phyloP scores from a whole-genome alignment of 1,140 invertebrate species.

The Solenopsis fugax region DNA sequence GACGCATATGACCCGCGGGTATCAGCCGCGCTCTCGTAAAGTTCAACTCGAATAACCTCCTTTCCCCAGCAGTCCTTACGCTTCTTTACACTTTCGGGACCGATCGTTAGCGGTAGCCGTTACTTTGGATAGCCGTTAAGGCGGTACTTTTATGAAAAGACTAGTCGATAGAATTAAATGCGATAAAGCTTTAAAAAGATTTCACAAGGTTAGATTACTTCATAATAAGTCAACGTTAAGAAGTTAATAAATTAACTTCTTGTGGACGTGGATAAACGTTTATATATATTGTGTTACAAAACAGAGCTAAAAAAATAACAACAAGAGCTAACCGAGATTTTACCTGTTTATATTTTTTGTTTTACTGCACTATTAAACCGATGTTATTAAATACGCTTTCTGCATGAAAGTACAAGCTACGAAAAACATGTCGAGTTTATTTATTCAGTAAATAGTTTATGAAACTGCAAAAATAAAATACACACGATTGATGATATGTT shows the following conservation, averaged over 20 bases:
- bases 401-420: neutral
- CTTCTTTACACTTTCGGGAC: slow-evolving; percentile 73
- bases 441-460: slow-evolving; percentile 8
- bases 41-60: slow-evolving; percentile 62
- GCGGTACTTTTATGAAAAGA: slow-evolving; percentile 41
- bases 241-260: neutral
- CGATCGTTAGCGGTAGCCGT: slow-evolving; percentile 69
- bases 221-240: neutral
- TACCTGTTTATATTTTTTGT: neutral
- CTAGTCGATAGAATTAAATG: slow-evolving; percentile 24
- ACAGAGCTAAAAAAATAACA: neutral
- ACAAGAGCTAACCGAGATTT: neutral
- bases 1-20: slow-evolving; percentile 63
- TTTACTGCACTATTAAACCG: neutral
- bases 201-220: neutral
- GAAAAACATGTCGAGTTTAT: slow-evolving; percentile 20
- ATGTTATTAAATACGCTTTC: slow-evolving; percentile 15
- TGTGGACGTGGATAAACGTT: neutral
- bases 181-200: slow-evolving; percentile 3
- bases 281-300: neutral
- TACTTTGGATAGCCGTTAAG: slow-evolving; percentile 65
- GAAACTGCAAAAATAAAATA: slow-evolving; percentile 5
- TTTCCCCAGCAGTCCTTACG: slow-evolving; percentile 52
- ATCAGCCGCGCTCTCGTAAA: slow-evolving; percentile 54
- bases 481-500: neutral